Evolutionary conservation across 2,113 vertebrate species (phyloP).

Genomic region (Scytalopus superciliaris): DNA sequence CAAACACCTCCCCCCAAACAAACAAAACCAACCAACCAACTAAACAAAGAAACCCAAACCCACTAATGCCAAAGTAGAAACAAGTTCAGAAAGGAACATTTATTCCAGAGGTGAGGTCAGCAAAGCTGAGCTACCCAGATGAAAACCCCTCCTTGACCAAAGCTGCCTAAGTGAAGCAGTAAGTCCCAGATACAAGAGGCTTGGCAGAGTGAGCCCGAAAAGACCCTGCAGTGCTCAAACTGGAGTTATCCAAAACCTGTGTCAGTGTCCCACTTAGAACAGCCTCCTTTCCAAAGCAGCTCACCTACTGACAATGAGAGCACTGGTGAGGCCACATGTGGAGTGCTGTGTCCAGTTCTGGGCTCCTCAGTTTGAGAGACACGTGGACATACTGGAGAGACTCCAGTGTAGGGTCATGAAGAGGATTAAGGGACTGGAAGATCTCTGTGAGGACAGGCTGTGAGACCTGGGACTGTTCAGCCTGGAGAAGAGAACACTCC

Average conservation of each 20-base stretch:
- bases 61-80: background rate
- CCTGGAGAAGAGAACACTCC: background rate
- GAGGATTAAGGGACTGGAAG: background rate
- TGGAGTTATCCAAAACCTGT: background rate
- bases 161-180: background rate
- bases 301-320: background rate
- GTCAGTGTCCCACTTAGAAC: background rate
- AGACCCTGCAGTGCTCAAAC: background rate
- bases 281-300: background rate
- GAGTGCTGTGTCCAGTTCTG: background rate
- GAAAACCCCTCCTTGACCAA: background rate
- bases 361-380: background rate
- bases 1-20: no score
- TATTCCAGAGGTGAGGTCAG: background rate
- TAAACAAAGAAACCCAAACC: background rate
- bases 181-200: background rate
- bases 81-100: background rate
- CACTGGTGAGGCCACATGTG: background rate
- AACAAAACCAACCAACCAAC: no score
- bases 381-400: background rate
- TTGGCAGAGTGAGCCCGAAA: background rate
- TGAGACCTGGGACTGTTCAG: background rate
- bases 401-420: background rate
- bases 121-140: background rate
- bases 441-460: background rate